phyloP scores from a whole-genome alignment of 2,113 vertebrate species.

The Chinchilla lanigera region DNA sequence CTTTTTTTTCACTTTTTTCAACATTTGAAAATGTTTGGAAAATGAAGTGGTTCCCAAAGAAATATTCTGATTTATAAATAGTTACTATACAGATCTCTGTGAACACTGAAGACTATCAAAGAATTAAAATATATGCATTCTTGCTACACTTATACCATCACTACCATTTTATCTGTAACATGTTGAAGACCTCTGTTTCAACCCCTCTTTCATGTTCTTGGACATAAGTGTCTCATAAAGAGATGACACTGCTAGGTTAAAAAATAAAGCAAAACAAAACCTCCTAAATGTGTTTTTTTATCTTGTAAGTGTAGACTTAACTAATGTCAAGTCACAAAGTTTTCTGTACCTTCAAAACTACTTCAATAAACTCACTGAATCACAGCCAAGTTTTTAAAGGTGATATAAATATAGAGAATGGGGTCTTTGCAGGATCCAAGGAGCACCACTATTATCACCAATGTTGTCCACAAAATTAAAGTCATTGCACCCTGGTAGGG shows the following conservation, averaged over 20 bases:
- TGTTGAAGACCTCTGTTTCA: not conserved
- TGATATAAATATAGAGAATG: not conserved
- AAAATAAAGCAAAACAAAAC: no score
- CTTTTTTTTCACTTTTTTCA: not conserved
- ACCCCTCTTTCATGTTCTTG: not conserved
- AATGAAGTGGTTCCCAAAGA: slow-evolving; percentile 38
- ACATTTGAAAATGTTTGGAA: slow-evolving; percentile 43
- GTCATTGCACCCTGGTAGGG: not conserved
- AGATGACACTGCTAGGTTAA: not conserved
- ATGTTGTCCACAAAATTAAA: not conserved
- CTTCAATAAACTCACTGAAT: not conserved
- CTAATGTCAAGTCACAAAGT: not conserved
- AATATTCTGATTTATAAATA: slow-evolving; percentile 42
- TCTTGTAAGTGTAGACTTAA: not conserved
- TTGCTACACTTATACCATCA: not conserved
- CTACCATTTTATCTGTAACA: not conserved
- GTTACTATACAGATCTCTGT: not conserved
- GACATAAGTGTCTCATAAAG: not conserved
- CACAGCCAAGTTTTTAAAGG: not conserved
- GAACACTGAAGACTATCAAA: not conserved
- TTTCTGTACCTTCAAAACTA: not conserved
- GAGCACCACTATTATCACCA: not conserved
- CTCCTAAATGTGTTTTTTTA: not conserved
- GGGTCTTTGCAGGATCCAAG: not conserved
- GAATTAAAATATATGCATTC: not conserved